Percentiles rank a stretch among this genome's conserved stretches.
phyloP scores from a whole-genome alignment of 2,888 invertebrate species.

The Sinohyriopsis cumingii region DNA sequence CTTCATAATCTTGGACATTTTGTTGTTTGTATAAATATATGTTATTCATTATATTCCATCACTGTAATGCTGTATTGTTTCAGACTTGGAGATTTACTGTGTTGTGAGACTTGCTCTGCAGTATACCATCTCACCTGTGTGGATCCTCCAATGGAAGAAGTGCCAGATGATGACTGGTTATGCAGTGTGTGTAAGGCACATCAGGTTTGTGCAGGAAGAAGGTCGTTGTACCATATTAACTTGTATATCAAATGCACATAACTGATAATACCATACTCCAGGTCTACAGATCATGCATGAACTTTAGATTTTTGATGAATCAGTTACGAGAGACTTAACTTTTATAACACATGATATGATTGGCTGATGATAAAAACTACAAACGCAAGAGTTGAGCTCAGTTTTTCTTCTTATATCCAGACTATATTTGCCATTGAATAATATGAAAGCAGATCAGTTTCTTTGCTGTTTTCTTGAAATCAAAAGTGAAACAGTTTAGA shows the following conservation, averaged over 20 bases:
- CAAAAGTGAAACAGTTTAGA: too few species aligned
- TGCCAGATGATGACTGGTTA: slow-evolving; percentile 98
- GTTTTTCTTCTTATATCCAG: too few species aligned
- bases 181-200: slow-evolving; percentile 95
- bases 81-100: slow-evolving; percentile 87
- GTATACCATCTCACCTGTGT: slow-evolving; percentile 98
- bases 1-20: too few species aligned
- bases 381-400: too few species aligned
- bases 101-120: slow-evolving; percentile 98
- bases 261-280: slow-evolving; percentile 2
- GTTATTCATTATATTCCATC: background rate
- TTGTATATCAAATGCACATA: too few species aligned
- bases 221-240: too few species aligned
- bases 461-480: too few species aligned
- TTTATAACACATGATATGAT: too few species aligned
- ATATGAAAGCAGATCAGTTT: too few species aligned
- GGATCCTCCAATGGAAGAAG: slow-evolving; percentile 93
- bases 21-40: background rate
- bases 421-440: too few species aligned
- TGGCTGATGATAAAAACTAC: too few species aligned
- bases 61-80: slow-evolving; percentile 11
- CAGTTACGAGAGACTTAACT: too few species aligned
- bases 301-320: background rate
- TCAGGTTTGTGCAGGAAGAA: slow-evolving; percentile 75
- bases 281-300: background rate